Percentiles rank a stretch among this genome's conserved stretches.
Conservation (phyloP, 2,888 invertebrate species). For the Amiota mariae region DNA sequence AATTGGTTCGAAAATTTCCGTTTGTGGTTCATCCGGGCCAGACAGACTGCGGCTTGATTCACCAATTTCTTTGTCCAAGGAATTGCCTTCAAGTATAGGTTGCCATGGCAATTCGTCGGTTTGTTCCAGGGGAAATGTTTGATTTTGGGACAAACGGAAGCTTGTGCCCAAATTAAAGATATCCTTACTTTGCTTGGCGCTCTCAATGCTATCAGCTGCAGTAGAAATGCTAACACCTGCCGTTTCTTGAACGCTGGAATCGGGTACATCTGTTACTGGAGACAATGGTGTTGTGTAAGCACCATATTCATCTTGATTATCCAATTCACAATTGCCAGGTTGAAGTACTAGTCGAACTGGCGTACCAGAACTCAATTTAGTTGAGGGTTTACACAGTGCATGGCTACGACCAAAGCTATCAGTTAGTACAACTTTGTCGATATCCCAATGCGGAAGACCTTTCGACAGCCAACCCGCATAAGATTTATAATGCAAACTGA, state of each 20-base stretch:
- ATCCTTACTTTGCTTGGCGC: constrained; percentile 70
- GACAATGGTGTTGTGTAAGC: constrained; percentile 56
- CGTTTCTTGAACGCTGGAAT: constrained; percentile 63
- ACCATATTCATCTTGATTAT: constrained; percentile 72
- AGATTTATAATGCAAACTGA: constrained; percentile 87
- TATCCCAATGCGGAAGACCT: constrained; percentile 84
- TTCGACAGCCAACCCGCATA: constrained; percentile 94
- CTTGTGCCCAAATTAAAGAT: constrained; percentile 72
- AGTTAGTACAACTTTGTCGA: constrained; percentile 87
- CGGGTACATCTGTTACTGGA: constrained; percentile 48
- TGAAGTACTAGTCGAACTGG: constrained; percentile 83
- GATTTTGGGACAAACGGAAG: constrained; percentile 68
- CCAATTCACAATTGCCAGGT: constrained; percentile 84
- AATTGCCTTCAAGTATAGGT: constrained; percentile 75
- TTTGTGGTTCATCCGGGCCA: constrained; percentile 45
- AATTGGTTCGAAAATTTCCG: constrained; percentile 77
- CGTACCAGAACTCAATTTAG: constrained; percentile 83
- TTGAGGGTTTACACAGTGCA: constrained; percentile 85
- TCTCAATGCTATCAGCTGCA: constrained; percentile 66
- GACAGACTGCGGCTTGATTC: constrained; percentile 71
- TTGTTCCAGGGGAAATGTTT: constrained; percentile 60
- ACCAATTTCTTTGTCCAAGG: constrained; percentile 70
- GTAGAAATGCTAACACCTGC: constrained; percentile 42
- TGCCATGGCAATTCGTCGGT: constrained; percentile 74
- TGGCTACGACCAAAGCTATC: constrained; percentile 90